phyloP scores from a whole-genome alignment of 2,888 invertebrate genomes.

The Pheosia gnoma region DNA sequence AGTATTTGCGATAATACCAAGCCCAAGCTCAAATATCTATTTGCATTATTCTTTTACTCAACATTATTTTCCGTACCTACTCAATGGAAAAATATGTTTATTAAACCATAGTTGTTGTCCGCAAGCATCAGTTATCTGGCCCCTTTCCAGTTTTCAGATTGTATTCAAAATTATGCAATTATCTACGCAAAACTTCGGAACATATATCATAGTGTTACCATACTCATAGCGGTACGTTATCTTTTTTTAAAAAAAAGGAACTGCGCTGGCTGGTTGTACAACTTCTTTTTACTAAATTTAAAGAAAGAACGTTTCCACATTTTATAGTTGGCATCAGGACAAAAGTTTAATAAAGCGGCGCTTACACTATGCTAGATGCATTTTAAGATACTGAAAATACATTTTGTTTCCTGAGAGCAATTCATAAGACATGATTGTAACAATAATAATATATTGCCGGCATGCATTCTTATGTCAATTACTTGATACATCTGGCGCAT shows the following conservation, averaged over 20 bases:
- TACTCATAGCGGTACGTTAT: background rate
- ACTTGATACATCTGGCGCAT: slow-evolving; percentile 55
- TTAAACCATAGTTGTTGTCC: slow-evolving; percentile 37
- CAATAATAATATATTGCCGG: slow-evolving; percentile 55
- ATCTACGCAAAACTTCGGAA: slow-evolving; percentile 10
- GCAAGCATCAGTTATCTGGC: slow-evolving; percentile 75
- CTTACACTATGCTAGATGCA: slow-evolving; percentile 18
- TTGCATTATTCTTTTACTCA: background rate
- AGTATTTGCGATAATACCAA: too few species aligned
- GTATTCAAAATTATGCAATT: slow-evolving; percentile 61
- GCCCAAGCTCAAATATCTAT: background rate
- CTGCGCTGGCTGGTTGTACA: slow-evolving; percentile 3
- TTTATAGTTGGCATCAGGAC: slow-evolving; percentile 24
- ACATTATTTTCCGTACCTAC: slow-evolving; percentile 15
- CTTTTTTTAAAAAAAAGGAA: background rate
- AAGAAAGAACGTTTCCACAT: slow-evolving; percentile 33
- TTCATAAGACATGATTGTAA: slow-evolving; percentile 47
- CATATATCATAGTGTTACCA: slow-evolving; percentile 18
- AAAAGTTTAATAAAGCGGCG: slow-evolving; percentile 37
- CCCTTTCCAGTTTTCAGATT: slow-evolving; percentile 72
- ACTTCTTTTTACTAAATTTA: slow-evolving; percentile 24
- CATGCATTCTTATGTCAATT: slow-evolving; percentile 59
- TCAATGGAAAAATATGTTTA: slow-evolving; percentile 28
- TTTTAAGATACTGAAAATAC: slow-evolving; percentile 40
- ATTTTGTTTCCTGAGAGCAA: slow-evolving; percentile 39